A percentile compares a stretch with the other conserved stretches of the same genome.
These are phyloP conservation scores for Neelides sp. DNA, from an alignment of 1,140 invertebrate species.

Conservation along the genomic window DNA sequence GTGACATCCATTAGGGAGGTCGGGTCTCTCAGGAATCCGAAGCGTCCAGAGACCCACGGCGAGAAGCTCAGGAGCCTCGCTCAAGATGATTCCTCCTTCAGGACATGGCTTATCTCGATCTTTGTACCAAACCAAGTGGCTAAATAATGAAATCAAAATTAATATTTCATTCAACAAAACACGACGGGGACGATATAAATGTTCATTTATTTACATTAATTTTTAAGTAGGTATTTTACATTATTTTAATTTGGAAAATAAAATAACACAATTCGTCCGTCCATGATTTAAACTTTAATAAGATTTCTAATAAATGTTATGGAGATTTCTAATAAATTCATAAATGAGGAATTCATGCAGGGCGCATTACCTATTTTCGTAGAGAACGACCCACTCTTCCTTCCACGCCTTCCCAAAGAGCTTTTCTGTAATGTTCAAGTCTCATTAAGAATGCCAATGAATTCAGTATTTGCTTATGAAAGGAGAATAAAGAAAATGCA, in stretches of 20 bases:
- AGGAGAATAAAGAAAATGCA: too few relatives aligned
- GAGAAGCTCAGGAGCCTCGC: constrained; percentile 61
- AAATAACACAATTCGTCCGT: too few relatives aligned
- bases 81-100: constrained; percentile 46
- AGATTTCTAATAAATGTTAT: too few relatives aligned
- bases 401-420: constrained; percentile 62
- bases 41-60: constrained; percentile 62
- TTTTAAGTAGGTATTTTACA: too few relatives aligned
- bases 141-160: background rate
- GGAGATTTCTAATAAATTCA: too few relatives aligned
- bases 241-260: too few relatives aligned
- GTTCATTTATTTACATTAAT: too few relatives aligned
- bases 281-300: too few relatives aligned
- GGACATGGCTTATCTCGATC: constrained; percentile 43
- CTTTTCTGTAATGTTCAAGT: constrained; percentile 52
- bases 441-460: too few relatives aligned
- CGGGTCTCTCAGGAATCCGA: constrained; percentile 52
- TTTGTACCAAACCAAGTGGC: constrained; percentile 62
- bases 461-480: too few relatives aligned
- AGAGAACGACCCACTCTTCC: constrained; percentile 63
- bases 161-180: background rate
- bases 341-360: too few relatives aligned
- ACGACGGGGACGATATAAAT: too few relatives aligned
- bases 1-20: constrained; percentile 49
- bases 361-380: constrained; percentile 70